These are phyloP conservation scores for Neoaliturus tenellus DNA, from an alignment of 2,888 invertebrate species.

Conservation along the genomic window DNA sequence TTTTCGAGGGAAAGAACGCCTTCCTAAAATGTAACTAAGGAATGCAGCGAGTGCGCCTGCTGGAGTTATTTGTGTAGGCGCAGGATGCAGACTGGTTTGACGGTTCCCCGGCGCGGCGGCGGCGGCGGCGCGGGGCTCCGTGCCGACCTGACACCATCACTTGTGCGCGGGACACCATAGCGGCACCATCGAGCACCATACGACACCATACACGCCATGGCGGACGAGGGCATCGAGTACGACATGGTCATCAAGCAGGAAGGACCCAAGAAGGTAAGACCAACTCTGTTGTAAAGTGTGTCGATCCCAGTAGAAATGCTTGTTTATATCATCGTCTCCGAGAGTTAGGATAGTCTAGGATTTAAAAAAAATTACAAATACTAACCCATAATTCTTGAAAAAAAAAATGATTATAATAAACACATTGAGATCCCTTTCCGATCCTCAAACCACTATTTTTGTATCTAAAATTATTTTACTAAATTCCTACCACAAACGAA, in stretches of 20 bases:
- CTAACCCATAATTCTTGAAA: too few species aligned
- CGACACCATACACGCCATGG: background rate
- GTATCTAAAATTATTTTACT: too few species aligned
- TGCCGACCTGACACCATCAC: background rate
- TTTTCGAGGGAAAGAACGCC: too few species aligned
- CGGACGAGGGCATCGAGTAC: constrained; percentile 54
- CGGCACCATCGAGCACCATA: background rate
- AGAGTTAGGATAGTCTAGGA: too few species aligned
- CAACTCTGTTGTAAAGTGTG: too few species aligned
- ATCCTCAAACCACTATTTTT: too few species aligned
- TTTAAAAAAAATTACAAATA: too few species aligned
- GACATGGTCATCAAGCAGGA: constrained; percentile 52
- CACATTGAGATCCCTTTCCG: too few species aligned
- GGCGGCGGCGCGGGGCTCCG: background rate
- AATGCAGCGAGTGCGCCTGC: background rate
- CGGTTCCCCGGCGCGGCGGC: background rate
- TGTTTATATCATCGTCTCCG: too few species aligned
- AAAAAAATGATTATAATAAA: too few species aligned
- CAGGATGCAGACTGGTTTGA: background rate
- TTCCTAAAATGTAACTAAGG: background rate
- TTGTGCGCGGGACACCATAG: background rate
- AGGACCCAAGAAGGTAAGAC: constrained; percentile 53
- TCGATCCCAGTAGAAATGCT: too few species aligned
- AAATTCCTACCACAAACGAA: too few species aligned
- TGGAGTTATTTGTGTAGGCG: background rate